Conservation (phyloP, 2,113 vertebrate genomes). For the Myotis davidii region DNA sequence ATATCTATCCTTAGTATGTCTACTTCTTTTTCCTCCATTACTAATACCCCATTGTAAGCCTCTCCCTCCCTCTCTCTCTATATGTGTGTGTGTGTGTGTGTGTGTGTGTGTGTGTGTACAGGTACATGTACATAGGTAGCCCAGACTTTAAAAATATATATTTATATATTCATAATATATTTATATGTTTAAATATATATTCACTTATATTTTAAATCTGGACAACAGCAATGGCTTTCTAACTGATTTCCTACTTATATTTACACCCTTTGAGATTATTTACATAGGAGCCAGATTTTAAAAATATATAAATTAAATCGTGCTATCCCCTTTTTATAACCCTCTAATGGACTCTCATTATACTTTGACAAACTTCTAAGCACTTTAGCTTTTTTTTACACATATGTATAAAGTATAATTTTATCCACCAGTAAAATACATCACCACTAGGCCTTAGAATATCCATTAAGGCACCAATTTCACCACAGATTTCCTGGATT, state of each 20-base stretch:
- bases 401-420: background rate
- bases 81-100: no score
- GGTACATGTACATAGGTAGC: background rate
- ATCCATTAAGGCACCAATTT: constrained; percentile 12
- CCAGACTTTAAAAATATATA: background rate
- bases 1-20: background rate
- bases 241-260: constrained; percentile 22
- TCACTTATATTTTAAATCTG: background rate
- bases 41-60: background rate
- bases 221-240: background rate
- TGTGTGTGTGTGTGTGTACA: no score
- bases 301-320: constrained; percentile 24
- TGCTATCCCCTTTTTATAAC: background rate
- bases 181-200: background rate
- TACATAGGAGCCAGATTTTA: background rate
- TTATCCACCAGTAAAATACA: constrained; percentile 37
- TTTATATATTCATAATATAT: background rate
- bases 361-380: constrained; percentile 12
- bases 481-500: background rate
- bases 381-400: background rate
- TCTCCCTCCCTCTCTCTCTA: no score
- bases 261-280: background rate
- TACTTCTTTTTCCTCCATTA: background rate
- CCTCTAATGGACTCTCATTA: background rate
- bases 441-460: background rate